Base-by-base conservation (phyloP, 2,888 invertebrate genomes). In the Xylota sylvarum region DNA sequence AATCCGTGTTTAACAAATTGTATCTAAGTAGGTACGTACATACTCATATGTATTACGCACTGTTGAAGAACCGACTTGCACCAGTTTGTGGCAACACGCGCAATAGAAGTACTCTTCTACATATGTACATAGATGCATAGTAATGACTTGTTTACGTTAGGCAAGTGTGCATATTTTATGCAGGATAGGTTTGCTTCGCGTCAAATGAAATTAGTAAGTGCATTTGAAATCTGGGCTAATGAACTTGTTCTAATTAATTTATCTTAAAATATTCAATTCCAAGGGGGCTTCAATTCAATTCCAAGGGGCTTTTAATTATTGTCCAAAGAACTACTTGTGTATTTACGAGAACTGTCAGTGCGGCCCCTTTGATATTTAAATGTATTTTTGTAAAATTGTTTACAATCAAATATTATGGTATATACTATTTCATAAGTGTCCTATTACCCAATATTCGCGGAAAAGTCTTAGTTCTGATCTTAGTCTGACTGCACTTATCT, bases 221-320 rank as follows among this genome's bases (percentile, higher is more conserved):
- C 17, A 74, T 69, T 69, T 69, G 40, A 64, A 65, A 79, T 70
- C 69, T 80, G 64, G 84, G 80, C 84, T 85, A 76, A 85, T 85
- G 84, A 85, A 85, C 84, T 79, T 85, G 84, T 65, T 74, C 64
- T 69, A 74, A 78, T 84, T 70, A 79, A 76, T 79, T 76, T 67
- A 76, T 79, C 50, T 74, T 65, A 43, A 65, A 65, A 23, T 74
- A 40, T 46, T 17, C 19, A 40, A 46, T 70, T 43, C 23, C 35
- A 17, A 5, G 9, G 1, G 4, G 4, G n/a, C 70, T 78, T 78
- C 43, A 78, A 70, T 78, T 78, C 19, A 40, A 46, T 70, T 43
- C 23, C 35, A 17, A 5, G 9, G 1, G 4, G 4, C 40, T 78
- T 78, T 78, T 52, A 78, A 70, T 78, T 78, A 32, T 32, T 32